A percentile compares a stretch with the other conserved stretches of the same genome.
These are phyloP conservation scores for Copidosoma floridanum DNA, from an alignment of 1,140 invertebrate genomes.

Conservation along the genomic window DNA sequence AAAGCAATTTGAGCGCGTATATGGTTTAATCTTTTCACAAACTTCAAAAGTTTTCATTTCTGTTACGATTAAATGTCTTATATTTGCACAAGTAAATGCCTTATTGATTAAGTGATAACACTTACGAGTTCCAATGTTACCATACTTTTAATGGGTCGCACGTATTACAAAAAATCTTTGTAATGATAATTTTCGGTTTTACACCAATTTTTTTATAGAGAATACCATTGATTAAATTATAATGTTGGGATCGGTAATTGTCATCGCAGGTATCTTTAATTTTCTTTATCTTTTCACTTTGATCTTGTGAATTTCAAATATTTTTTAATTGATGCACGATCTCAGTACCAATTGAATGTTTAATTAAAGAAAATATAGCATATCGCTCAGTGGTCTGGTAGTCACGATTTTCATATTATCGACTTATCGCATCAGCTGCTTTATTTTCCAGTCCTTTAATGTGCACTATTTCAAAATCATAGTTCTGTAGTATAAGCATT, in stretches of 20 bases:
- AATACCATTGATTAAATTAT: too few relatives aligned
- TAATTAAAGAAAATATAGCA: too few relatives aligned
- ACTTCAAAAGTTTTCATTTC: neutral
- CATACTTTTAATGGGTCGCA: slow-evolving; percentile 28
- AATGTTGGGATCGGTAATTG: too few relatives aligned
- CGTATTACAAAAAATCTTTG: too few relatives aligned
- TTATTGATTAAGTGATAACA: slow-evolving; percentile 2
- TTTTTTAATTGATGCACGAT: too few relatives aligned
- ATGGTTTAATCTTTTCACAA: slow-evolving; percentile 20
- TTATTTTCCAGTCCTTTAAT: slow-evolving; percentile 6
- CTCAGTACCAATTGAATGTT: too few relatives aligned
- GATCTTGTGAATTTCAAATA: too few relatives aligned
- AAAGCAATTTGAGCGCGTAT: slow-evolving; percentile 3
- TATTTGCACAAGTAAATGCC: slow-evolving; percentile 12
- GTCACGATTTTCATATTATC: neutral
- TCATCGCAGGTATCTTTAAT: too few relatives aligned
- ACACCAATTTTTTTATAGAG: too few relatives aligned
- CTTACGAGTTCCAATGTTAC: slow-evolving; percentile 20
- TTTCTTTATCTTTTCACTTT: too few relatives aligned
- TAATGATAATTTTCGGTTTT: too few relatives aligned
- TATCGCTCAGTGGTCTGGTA: too few relatives aligned
- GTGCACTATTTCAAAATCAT: neutral
- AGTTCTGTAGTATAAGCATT: slow-evolving; percentile 2
- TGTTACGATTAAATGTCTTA: neutral
- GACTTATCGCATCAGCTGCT: slow-evolving; percentile 8